Base-by-base conservation (phyloP, 2,113 vertebrate genomes). In the Alethe diademata region DNA sequence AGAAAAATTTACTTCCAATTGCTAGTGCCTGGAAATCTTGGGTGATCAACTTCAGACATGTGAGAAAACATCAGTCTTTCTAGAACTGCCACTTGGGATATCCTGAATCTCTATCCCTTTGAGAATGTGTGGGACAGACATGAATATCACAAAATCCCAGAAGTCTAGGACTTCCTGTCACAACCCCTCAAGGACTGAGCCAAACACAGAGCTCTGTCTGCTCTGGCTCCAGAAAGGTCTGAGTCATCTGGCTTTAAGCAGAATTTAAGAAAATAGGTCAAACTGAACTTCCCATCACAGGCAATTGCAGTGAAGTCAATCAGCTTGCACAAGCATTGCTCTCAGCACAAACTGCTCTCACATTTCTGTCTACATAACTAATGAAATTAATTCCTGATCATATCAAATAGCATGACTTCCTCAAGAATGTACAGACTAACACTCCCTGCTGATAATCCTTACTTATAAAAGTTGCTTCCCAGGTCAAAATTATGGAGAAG, bases 191-290 rank as follows among this genome's bases (percentile, higher is more conserved):
- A 73, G 36, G 54, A 79, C 38, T 28, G 33, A 89, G 42, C 83
- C 71, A 61, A 38, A 20, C 20, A 42, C 35, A 64, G 33, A 35
- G 36, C 54, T 91, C 54, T 38, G 26, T 65, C 72, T 93, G 80
- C 64, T 67, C 88, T 74, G 64, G 36, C 56, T 93, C 64, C 53
- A 88, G 56, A 74, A 93, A 84, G 60, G 74, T 94, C 90, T 86
- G 84, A 91, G 43, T 96, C 95, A 96, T 88, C 54, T 62, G 42
- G 47, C 94, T 94, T 90, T 43, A 92, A 92, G 69, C 60, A 95
- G 91, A 73, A 92, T 53, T 51, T 71, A 92, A 92, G 86, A 95
- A 96, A 96, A 94, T 92, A 94, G 90, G 86, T 92, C 92, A 96
- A 90, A 95, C 48, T 67, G 64, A 96, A 92, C 56, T 93, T 90